These are phyloP conservation scores for Ictalurus furcatus DNA, from an alignment of 2,113 vertebrate species.

Conservation along the genomic window DNA sequence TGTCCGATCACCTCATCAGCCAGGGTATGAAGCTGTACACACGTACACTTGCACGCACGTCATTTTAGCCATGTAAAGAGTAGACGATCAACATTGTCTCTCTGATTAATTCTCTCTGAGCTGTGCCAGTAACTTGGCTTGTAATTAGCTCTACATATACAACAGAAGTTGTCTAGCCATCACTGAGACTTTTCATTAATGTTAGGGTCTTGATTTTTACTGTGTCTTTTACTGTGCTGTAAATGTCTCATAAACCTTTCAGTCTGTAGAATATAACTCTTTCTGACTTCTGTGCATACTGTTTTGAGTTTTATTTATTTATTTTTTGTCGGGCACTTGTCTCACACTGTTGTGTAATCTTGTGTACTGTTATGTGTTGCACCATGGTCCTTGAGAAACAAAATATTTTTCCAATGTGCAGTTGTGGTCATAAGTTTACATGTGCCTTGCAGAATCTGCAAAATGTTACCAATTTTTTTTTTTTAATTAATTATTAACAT, in stretches of 20 bases:
- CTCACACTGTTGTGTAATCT: no score
- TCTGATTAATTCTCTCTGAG: not conserved
- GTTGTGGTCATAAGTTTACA: no score
- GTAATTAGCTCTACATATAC: conserved; percentile 2
- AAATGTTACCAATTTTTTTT: no score
- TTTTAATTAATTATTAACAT: no score
- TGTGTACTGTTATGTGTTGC: no score
- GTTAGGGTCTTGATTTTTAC: not conserved
- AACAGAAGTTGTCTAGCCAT: not conserved
- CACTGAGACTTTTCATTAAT: not conserved
- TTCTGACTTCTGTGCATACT: no score
- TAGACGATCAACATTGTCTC: not conserved
- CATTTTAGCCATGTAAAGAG: not conserved
- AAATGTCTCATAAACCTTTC: conserved; percentile 19
- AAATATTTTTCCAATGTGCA: no score
- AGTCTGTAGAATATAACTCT: no score
- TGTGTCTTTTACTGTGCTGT: conserved; percentile 33
- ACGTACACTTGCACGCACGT: not conserved
- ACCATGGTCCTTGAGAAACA: no score
- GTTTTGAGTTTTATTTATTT: no score
- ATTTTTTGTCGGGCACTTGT: no score
- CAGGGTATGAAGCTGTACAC: conserved; percentile 74
- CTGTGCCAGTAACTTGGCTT: conserved; percentile 32
- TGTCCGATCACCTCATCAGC: conserved; percentile 88
- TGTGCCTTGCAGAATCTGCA: no score